Base-by-base conservation (phyloP, 2,888 invertebrate species). In the Drosophila mulleri region DNA sequence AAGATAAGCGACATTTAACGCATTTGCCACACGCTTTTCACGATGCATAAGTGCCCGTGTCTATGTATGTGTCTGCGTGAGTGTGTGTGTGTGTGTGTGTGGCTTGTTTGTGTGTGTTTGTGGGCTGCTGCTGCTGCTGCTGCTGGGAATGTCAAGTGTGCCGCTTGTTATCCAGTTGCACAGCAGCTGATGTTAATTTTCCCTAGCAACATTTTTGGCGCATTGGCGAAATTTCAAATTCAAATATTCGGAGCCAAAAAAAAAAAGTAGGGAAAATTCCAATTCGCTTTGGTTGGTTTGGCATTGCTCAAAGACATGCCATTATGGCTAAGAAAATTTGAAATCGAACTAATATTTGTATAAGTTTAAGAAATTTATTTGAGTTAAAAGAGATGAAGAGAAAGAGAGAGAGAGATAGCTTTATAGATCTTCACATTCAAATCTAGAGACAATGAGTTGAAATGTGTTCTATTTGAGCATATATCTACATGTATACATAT, bases 1-100 rank as follows among this genome's bases (percentile, higher is more conserved):
- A 78, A 73, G 75, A 83, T 83, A 80, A 83, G 71, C 82, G 82
- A 78, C 82, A 82, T 82, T 82, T 82, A 82, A 82, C 82, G 80
- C 75, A 80, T 81, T 80, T 80, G 75, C 75, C 82, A 75, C 72
- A 82, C 75, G 72, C 75, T 75, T 65, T 77, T 72, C 72, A 67
- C 66, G 60, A 37, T 64, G 81, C 65, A 67, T 53, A 77, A 74
- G 67, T 74, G 70, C 56, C 20, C 54, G 26, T 50, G 35, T n/a
- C 16, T 52, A 20, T 47, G 5, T 47, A 14, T 6, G 12, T 41
- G 29, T 20, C 54, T 45, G 12, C 42, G 23, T 48, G 41, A 54
- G 45, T 29, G 65, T 53, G 23, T 62, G 23, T 45, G 44, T 44
- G 11, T 56, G 18, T n/a, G 32, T n/a, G 32, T 42, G 29, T 35